A percentile compares a stretch with the other conserved stretches of the same genome.
phyloP scores from a whole-genome alignment of 2,888 invertebrate genomes.

The Perizoma affinitatum region DNA sequence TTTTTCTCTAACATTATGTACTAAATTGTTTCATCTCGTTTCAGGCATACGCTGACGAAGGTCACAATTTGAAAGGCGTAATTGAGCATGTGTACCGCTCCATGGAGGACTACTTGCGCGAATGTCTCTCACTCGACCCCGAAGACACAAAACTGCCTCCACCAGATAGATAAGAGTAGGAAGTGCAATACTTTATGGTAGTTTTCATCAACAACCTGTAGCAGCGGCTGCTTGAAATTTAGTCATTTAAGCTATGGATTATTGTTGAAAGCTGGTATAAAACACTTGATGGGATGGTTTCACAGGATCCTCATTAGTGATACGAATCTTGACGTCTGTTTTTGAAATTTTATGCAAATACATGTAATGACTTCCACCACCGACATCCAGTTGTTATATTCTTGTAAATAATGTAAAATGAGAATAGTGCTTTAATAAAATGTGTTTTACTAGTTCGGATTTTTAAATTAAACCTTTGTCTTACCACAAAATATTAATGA shows the following conservation, averaged over 20 bases:
- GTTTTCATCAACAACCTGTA: not conserved
- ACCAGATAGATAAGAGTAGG: conserved; percentile 78
- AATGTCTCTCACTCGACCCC: conserved; percentile 94
- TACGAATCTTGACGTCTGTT: too few species aligned
- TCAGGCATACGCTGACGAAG: conserved; percentile 96
- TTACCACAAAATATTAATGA: conserved; percentile 11
- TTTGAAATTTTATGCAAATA: not conserved
- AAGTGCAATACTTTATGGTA: conserved; percentile 26
- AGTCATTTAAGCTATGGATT: not conserved
- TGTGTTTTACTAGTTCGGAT: conserved; percentile 73
- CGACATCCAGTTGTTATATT: conserved; percentile 56
- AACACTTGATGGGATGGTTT: not conserved
- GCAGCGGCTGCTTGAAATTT: not conserved
- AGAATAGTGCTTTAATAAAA: conserved; percentile 78
- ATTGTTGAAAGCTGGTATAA: not conserved
- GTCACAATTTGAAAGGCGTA: conserved; percentile 92
- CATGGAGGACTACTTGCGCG: conserved; percentile 96
- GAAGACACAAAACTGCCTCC: conserved; percentile 87
- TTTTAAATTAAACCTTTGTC: conserved; percentile 40
- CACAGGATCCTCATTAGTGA: not conserved
- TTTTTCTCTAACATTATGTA: too few species aligned
- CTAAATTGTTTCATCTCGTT: conserved; percentile 41
- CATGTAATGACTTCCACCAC: conserved; percentile 8
- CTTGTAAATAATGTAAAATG: conserved; percentile 79
- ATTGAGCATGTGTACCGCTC: conserved; percentile 96